phyloP scores from a whole-genome alignment of 2,113 vertebrate genomes.

The Atractosteus spatula region DNA sequence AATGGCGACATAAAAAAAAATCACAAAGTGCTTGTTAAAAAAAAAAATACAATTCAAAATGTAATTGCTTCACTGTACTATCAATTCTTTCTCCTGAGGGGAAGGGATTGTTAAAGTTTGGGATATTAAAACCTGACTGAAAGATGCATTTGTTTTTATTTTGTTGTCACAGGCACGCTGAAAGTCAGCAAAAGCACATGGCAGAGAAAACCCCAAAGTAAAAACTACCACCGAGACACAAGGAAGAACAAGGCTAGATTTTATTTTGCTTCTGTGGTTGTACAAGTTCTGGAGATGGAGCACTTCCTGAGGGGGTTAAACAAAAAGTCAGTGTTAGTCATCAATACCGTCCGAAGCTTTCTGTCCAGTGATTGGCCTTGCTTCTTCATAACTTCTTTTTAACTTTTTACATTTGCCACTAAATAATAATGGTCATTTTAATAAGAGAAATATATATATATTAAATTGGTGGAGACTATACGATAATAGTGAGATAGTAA shows the following conservation, averaged over 20 bases:
- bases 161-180: slow-evolving; percentile 77
- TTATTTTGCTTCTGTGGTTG: slow-evolving; percentile 81
- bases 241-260: slow-evolving; percentile 55
- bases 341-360: slow-evolving; percentile 86
- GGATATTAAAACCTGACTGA: no score
- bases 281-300: slow-evolving; percentile 62
- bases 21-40: no score
- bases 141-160: no score
- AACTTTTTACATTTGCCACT: slow-evolving; percentile 88
- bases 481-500: slow-evolving; percentile 77
- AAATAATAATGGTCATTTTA: slow-evolving; percentile 86
- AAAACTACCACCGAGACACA: slow-evolving; percentile 37
- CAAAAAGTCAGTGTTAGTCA: slow-evolving; percentile 77
- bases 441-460: slow-evolving; percentile 40
- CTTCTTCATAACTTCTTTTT: slow-evolving; percentile 91
- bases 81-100: no score
- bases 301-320: slow-evolving; percentile 54
- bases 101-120: no score
- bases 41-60: no score
- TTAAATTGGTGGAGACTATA: slow-evolving; percentile 70
- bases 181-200: slow-evolving; percentile 98
- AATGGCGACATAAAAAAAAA: no score
- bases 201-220: slow-evolving; percentile 94
- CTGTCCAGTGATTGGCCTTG: slow-evolving; percentile 90
- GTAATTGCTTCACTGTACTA: no score